Base-by-base conservation (phyloP, 2,888 invertebrate species). In the Coleophora deauratella region DNA sequence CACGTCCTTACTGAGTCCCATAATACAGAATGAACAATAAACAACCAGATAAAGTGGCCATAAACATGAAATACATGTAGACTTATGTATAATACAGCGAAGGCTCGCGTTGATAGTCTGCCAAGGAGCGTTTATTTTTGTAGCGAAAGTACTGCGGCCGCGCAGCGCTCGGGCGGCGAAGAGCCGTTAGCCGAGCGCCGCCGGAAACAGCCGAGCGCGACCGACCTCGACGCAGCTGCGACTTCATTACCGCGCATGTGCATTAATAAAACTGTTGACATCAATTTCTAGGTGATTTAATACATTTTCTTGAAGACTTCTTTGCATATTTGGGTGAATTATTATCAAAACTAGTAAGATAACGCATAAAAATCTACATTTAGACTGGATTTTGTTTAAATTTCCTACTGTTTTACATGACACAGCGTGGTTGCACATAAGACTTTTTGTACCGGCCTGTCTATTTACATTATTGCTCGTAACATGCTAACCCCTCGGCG, bases 61-160 rank as follows among this genome's bases (percentile, higher is more conserved):
- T 80, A 80, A 76, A 77, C 62, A 62, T 60, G 21, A 6, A 21
- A 21, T 6, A 21, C 21, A 21, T 21, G 3, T 21, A 21, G 3
- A 21, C 21, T 3, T 21, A 63, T 63, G 63, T 9, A 34, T 71
- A 73, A 72, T 66, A 68, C 72, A 64, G 51, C 77, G 77, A 81
- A 84, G 81, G 80, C 81, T 82, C 71, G 74, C 72, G 74, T 82
- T 82, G 84, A 71, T 80, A 65, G 66, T 73, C 66, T 84, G 84
- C 84, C 84, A 84, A 82, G 80, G 80, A 80, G 72, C 70, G 66
- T 80, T 81, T 84, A 84, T 84, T 82, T 82, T 76, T 74, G 77
- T 79, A 80, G 77, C 79, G 79, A 80, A 80, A 80, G 79, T 80
- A 65, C 57, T 70, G 62, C 47, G 43, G 57, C 62, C 66, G 61